Evolutionary conservation across 2,797 vertebrate species (phyloP), one percentile per base, ranked within the genome.

Genomic region (Gobio occitaniae): DNA sequence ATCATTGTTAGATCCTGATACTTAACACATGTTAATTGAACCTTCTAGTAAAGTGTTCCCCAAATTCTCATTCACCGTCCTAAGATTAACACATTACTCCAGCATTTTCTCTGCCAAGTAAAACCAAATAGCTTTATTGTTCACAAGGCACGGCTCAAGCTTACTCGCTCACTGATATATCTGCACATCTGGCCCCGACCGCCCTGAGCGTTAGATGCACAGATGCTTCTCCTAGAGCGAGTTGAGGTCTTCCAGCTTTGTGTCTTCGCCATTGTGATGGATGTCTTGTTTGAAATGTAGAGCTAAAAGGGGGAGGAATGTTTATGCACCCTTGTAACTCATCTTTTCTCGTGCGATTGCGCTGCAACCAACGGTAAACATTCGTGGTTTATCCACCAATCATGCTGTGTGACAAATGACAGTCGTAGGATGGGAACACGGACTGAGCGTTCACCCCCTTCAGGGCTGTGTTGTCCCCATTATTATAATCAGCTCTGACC

Each of bases 401-500:
- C 77, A 25, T 38, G 56, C 44, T 38, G 68, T 44, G 63, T 72
- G 83, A 79, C 52, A 84, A 80, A 85, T 71, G 54, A 84, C 65
- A 61, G 12, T 63, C 19, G 6, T 5, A 59, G 13, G 7, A 70
- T 13, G 4, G 66, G 56, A 76, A 78, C 47, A 59, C 61, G 41
- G 63, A 79, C 66, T 7, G 36, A 78, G 65, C 6, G 17, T 59
- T 61, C 63, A 1, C 36, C 66, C 66, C 41, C 83, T 79, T 52
- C 8, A 61, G 83, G 68, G 66, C 77, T 63, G 11, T 74, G 68
- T 72, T 74, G 84, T 85, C 44, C 68, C 41, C 47, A 29, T 38
- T 80, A 79, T 80, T 80, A 71, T 85, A 80, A 80, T 80, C 84
- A 85, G 84, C 68, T 65, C 63, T 85, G 84, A 85, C 77, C 84